A percentile compares a stretch with the other conserved stretches of the same genome.
These are phyloP conservation scores for Merops nubicus DNA, from an alignment of 2,113 vertebrate genomes.

Conservation along the genomic window DNA sequence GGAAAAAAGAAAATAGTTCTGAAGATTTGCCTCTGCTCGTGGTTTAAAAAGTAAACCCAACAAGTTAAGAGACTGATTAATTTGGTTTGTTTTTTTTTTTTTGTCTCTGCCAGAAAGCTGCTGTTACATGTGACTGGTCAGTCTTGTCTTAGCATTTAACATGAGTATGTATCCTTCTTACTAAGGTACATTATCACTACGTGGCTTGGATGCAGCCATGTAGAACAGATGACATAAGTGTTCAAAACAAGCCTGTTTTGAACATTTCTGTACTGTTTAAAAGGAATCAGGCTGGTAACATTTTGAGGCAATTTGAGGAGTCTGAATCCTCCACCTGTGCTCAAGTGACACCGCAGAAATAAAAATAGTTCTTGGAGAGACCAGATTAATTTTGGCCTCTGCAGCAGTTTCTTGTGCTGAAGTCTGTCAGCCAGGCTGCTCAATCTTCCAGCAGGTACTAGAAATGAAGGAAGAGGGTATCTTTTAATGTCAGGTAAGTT, in stretches of 20 bases:
- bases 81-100: not conserved
- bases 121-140: not conserved
- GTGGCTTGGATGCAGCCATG: not conserved
- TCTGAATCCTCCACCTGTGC: not conserved
- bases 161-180: not conserved
- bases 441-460: slow-evolving; percentile 14
- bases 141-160: not conserved
- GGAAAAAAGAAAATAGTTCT: not conserved
- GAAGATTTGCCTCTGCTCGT: not conserved
- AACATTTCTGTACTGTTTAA: not conserved
- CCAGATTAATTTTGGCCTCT: not conserved
- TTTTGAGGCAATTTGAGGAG: not conserved
- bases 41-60: not conserved
- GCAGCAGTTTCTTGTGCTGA: not conserved
- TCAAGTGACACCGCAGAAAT: not conserved
- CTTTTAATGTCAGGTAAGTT: slow-evolving; percentile 31
- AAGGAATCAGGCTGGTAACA: not conserved
- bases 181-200: not conserved
- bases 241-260: not conserved
- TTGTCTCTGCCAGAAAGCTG: not conserved
- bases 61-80: not conserved
- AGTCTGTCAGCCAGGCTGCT: not conserved
- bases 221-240: not conserved
- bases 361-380: not conserved
- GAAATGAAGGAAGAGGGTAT: slow-evolving; percentile 15